phyloP scores from a whole-genome alignment of 2,113 vertebrate species.

The Microtus oregoni region DNA sequence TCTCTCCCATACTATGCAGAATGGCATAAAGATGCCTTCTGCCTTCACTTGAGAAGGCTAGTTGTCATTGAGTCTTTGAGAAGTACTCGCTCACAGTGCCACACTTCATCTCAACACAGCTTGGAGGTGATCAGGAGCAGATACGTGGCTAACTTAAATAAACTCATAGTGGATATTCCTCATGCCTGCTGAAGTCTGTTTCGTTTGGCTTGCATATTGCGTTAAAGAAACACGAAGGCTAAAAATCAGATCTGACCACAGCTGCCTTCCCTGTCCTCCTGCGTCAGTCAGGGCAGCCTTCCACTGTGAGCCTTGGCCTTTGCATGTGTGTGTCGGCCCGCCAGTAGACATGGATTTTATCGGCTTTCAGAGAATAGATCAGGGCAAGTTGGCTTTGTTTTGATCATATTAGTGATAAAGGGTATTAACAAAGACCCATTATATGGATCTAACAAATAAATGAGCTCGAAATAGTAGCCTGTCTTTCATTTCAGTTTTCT shows the following conservation, averaged over 20 bases:
- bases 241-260: not conserved
- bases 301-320: not conserved
- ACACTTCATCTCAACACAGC: not conserved
- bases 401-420: not conserved
- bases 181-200: not conserved
- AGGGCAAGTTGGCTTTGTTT: not conserved
- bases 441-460: not conserved
- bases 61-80: not conserved
- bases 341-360: not conserved
- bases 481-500: constrained; percentile 17
- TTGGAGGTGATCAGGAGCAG: not conserved
- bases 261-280: not conserved
- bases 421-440: not conserved
- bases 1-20: not conserved
- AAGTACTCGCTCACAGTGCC: not conserved
- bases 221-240: constrained; percentile 6
- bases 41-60: constrained; percentile 18
- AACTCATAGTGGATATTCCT: not conserved
- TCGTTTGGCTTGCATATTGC: constrained; percentile 9
- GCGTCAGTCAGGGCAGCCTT: not conserved
- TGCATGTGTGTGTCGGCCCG: not conserved
- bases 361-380: not conserved
- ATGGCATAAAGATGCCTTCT: not conserved
- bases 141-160: not conserved
- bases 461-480: not conserved